phyloP scores from a whole-genome alignment of 2,113 vertebrate species.

The Alaudala cheleensis region DNA sequence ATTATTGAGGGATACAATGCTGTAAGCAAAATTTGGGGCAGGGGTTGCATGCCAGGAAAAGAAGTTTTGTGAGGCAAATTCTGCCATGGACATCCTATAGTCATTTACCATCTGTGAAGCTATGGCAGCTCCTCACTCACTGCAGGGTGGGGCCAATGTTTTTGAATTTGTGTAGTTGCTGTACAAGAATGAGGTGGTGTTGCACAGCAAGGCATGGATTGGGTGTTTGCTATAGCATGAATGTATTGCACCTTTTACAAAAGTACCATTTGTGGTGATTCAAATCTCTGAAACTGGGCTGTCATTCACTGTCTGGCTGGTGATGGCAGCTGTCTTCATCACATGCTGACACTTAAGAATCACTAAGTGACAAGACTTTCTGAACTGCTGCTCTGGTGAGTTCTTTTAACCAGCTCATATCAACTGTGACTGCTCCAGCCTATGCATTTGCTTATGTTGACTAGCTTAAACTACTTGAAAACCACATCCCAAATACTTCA shows the following conservation, averaged over 20 bases:
- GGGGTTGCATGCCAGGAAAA: neutral
- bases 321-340: neutral
- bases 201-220: neutral
- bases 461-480: neutral
- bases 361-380: neutral
- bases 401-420: neutral
- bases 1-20: neutral
- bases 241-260: neutral
- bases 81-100: neutral
- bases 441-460: neutral
- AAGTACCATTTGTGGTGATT: neutral
- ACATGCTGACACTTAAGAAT: accelerated
- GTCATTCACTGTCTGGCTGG: neutral
- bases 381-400: neutral
- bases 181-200: neutral
- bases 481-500: neutral
- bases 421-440: neutral
- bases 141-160: accelerated
- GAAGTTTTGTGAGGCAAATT: neutral
- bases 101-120: neutral
- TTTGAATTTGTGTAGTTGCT: neutral
- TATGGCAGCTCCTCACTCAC: neutral
- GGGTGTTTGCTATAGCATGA: neutral
- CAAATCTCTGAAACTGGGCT: neutral
- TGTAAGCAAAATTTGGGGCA: neutral